Evolutionary conservation across 1,140 invertebrate genomes (phyloP).

Genomic region (Trinorchestia longiramus): DNA sequence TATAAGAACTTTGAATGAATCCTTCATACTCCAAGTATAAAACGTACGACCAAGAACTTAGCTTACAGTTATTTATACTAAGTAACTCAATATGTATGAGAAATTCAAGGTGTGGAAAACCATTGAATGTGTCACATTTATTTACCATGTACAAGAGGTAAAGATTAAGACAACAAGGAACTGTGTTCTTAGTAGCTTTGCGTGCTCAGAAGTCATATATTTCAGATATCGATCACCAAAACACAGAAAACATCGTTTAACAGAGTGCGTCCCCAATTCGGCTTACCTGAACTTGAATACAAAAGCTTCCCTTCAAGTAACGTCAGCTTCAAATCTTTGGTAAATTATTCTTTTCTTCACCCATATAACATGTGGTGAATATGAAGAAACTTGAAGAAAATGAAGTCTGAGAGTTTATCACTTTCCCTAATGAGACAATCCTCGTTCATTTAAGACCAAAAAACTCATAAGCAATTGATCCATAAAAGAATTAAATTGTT

Average conservation of each 20-base stretch:
- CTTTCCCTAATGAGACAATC: background rate
- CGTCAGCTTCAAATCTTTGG: background rate
- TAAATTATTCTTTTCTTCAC: background rate
- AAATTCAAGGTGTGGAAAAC: too few relatives aligned
- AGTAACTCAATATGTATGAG: too few relatives aligned
- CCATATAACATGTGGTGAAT: background rate
- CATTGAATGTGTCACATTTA: background rate
- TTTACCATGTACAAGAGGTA: background rate
- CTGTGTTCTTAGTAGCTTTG: background rate
- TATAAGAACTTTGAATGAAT: too few relatives aligned
- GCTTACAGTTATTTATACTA: too few relatives aligned
- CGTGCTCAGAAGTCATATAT: constrained; percentile 15
- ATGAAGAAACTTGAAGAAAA: background rate
- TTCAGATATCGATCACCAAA: constrained; percentile 29
- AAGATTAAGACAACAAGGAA: background rate
- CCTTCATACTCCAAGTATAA: too few relatives aligned
- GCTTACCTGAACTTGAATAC: background rate
- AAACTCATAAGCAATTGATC: background rate
- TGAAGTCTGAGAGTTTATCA: background rate
- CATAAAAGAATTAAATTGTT: background rate
- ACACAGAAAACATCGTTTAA: constrained; percentile 21
- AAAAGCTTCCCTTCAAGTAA: background rate
- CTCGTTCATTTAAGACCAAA: background rate
- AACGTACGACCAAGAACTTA: too few relatives aligned
- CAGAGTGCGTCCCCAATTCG: background rate